Base-by-base conservation (phyloP, 2,888 invertebrate genomes). In the Xestia xanthographa region DNA sequence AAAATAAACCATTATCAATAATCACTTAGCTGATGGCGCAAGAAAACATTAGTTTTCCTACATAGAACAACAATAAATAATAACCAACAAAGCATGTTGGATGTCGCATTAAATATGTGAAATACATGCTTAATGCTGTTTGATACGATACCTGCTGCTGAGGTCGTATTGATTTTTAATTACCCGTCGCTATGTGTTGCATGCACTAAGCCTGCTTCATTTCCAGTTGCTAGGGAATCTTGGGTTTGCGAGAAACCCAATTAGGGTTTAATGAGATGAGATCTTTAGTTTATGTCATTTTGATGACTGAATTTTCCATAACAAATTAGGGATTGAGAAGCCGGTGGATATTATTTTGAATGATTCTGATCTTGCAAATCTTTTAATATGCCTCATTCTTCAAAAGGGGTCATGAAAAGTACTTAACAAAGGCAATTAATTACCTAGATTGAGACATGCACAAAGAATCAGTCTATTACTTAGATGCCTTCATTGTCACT, bases 81-180 rank as follows among this genome's bases (percentile, higher is more conserved):
- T 50, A 45, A 45, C 6, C 20, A 48, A 48, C 48, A 20, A 45
- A 6, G 20, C 48, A 20, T 20, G 20, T 6, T 5, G 45, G 45
- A 17, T 45, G 45, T 8, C 48, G 8, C 48, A 48, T 20, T 2
- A 48, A 48, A 8, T 48, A 20, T 48, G 20, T 20, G 48, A 48
- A 20, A 48, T 48, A 48, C 20, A 20, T 48, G 34, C 34, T n/a
- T n/a, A n/a, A n/a, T n/a, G n/a, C n/a, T n/a, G n/a, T n/a, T n/a
- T n/a, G n/a, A n/a, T n/a, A n/a, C n/a, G n/a, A 48, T 48, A 48
- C 20, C 6, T 48, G 34, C 34, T 66, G 29, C 20, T 67, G n/a
- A 34, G 26, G 50, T 67, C 3, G 65, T 83, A 83, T 83, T 83
- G 83, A 86, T 86, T 83, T 79, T 84, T 84, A 75, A 83, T 86